phyloP scores from a whole-genome alignment of 2,113 vertebrate genomes.

The Ammodytes marinus region DNA sequence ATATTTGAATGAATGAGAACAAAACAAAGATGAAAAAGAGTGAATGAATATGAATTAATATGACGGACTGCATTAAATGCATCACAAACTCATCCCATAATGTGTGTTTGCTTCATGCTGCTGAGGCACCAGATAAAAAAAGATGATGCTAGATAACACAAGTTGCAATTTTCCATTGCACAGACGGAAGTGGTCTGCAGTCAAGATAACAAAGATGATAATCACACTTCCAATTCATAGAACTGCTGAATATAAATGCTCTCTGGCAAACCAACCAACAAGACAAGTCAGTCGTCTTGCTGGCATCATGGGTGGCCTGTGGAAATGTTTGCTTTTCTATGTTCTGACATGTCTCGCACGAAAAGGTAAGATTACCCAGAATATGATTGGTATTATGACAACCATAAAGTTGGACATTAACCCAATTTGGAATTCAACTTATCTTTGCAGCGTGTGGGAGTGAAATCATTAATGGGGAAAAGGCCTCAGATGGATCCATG shows the following conservation, averaged over 20 bases:
- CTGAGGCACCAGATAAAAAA: neutral
- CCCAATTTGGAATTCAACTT: neutral
- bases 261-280: neutral
- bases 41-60: neutral
- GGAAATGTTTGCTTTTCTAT: constrained; percentile 10
- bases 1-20: neutral
- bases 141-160: neutral
- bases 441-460: constrained; percentile 25
- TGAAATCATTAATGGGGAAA: constrained; percentile 80
- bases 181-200: neutral
- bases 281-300: neutral
- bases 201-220: neutral
- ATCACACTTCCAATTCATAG: fast-evolving
- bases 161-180: neutral
- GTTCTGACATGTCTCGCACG: constrained; percentile 1
- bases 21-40: neutral
- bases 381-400: neutral
- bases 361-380: constrained; percentile 15
- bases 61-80: neutral
- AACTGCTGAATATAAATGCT: neutral
- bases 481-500: constrained; percentile 63
- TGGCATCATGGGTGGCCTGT: constrained; percentile 23
- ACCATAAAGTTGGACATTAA: neutral
- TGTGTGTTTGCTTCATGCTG: neutral
- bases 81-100: neutral